phyloP scores from a whole-genome alignment of 2,113 vertebrate genomes.

The Rhineura floridana region DNA sequence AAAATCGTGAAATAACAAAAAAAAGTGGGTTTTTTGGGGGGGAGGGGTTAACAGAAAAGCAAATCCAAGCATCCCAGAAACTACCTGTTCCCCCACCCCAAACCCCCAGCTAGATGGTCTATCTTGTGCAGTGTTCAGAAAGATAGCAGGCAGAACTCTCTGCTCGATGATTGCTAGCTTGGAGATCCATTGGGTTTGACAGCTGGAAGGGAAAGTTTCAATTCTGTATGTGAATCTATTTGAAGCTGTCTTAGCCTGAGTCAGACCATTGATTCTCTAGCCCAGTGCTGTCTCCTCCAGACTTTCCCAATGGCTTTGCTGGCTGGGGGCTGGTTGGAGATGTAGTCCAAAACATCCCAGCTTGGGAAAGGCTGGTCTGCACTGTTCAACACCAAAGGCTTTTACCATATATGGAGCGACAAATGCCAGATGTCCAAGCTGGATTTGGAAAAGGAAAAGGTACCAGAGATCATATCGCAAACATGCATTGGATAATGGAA shows the following conservation, averaged over 20 bases:
- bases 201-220: background rate
- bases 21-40: background rate
- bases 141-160: no score
- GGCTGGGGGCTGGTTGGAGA: no score
- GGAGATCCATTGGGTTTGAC: background rate
- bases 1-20: background rate
- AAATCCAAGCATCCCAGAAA: background rate
- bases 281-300: background rate
- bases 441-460: no score
- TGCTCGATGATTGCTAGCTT: background rate
- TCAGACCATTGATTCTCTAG: background rate
- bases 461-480: no score
- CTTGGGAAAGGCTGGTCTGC: no score
- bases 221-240: background rate
- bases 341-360: no score
- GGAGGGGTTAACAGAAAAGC: background rate
- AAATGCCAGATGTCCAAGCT: no score
- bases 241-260: background rate
- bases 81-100: no score
- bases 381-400: no score
- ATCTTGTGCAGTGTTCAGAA: rapidly evolving
- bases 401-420: no score
- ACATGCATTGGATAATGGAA: no score
- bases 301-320: no score
- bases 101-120: background rate